These are phyloP conservation scores for Anoncus sp. DNA, from an alignment of 2,888 invertebrate species.

Conservation along the genomic window DNA sequence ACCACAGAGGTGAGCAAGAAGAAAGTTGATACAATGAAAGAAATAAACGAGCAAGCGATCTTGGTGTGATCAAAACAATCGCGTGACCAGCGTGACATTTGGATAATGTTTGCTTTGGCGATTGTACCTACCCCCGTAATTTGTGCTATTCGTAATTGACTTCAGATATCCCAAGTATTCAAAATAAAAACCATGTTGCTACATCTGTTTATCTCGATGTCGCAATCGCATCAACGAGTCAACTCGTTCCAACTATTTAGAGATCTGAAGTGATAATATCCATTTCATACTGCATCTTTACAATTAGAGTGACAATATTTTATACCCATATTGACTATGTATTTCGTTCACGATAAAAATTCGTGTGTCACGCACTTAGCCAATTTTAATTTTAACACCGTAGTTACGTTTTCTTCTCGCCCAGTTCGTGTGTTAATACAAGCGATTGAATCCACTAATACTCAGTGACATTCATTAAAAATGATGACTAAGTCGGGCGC, in stretches of 20 bases:
- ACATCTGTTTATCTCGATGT: conserved; percentile 11
- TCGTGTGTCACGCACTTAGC: background rate
- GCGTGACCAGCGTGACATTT: conserved; percentile 56
- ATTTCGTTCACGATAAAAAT: background rate
- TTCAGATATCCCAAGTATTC: conserved; percentile 12
- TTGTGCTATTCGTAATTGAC: conserved; percentile 11
- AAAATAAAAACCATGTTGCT: conserved; percentile 5
- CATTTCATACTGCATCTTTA: no score
- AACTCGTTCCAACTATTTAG: background rate
- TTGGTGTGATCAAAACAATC: background rate
- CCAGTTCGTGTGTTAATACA: background rate
- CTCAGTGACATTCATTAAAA: conserved; percentile 15
- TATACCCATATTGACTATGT: no score
- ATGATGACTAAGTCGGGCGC: conserved; percentile 24
- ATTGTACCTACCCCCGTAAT: conserved; percentile 11
- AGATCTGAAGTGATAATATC: no score
- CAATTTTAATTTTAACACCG: background rate
- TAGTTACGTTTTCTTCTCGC: background rate
- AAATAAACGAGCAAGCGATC: no score
- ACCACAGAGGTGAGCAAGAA: no score
- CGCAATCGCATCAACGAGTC: conserved; percentile 21
- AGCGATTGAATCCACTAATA: background rate
- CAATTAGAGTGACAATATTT: no score
- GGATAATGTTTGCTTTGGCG: conserved; percentile 41
- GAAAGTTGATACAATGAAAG: no score